phyloP scores from a whole-genome alignment of 1,140 invertebrate species.

The Antheraea mylitta region DNA sequence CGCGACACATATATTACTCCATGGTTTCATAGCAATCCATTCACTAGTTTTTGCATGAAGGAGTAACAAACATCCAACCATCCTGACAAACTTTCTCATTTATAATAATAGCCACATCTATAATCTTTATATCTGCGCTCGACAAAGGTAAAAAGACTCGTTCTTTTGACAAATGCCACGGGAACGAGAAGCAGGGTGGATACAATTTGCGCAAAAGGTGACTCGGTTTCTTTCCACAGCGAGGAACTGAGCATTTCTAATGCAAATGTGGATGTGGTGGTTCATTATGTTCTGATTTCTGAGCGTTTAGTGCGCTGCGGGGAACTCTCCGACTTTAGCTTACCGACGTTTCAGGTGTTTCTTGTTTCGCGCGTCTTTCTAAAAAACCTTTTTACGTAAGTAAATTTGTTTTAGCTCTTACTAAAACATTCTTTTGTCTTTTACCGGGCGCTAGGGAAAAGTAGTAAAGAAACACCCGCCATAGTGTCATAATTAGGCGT shows the following conservation, averaged over 20 bases:
- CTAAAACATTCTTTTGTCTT: too few species aligned
- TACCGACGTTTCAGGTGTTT: neutral
- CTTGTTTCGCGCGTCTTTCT: neutral
- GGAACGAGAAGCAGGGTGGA: conserved; percentile 27
- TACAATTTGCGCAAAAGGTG: conserved; percentile 48
- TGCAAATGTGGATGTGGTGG: conserved; percentile 42
- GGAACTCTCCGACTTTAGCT: neutral
- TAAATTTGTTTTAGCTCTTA: too few species aligned
- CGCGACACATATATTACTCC: too few species aligned
- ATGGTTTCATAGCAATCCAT: too few species aligned
- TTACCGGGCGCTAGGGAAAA: too few species aligned
- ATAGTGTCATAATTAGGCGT: too few species aligned
- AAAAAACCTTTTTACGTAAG: neutral
- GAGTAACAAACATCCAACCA: too few species aligned
- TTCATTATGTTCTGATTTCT: conserved; percentile 55
- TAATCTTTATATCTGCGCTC: neutral
- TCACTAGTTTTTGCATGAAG: too few species aligned
- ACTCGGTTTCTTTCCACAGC: conserved; percentile 20
- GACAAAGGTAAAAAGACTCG: conserved; percentile 39
- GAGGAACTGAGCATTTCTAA: conserved; percentile 48
- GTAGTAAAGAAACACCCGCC: too few species aligned
- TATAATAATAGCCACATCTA: neutral
- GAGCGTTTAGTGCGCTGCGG: conserved; percentile 33
- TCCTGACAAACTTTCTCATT: too few species aligned
- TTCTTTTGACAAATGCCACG: conserved; percentile 51